Base-by-base conservation (phyloP, 1,140 invertebrate genomes). In the Magallana gigas region DNA sequence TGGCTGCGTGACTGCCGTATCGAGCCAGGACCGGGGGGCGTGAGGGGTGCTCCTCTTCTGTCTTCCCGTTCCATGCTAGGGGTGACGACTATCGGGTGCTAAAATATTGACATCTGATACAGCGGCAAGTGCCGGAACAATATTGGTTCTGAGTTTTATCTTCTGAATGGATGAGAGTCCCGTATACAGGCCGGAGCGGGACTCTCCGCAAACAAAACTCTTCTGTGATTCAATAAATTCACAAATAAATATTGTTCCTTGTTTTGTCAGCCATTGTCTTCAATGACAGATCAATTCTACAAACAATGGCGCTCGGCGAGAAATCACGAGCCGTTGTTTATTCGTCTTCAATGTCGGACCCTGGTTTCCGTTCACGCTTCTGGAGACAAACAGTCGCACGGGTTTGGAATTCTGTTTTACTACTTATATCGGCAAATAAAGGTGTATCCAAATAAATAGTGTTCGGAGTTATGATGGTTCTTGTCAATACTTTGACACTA, bases 191-290 rank as follows among this genome's bases (percentile, higher is more conserved):
- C 36, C 68, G 36, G 11, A 76, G 68, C 23, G 68, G 68, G 68
- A 76, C 36, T 76, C 68, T 76, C 68, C 36, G 68, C 68, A 76
- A 76, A 76, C 68, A 76, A 9, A 76, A 76, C 23, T 29, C 68
- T 76, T 76, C 68, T 76, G 68, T 76, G 68, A 76, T 76, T 76
- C 68, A 76, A 76, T 76, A 76, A 76, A 76, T 76, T 76, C 23
- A 36, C 68, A 76, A 76, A 76, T 29, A 76, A 76, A 76, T 76
- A 76, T 76, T 76, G 23, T 76, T 76, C 23, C 23, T 18, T 23
- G 68, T 76, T 76, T 76, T 76, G 68, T 76, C 23, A 76, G 68
- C 36, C 68, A 76, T 76, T 76, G 68, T 76, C 68, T 76, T 23
- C 68, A 76, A 23, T 12, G 4, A 9, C 23, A 12, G 68, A 76